phyloP scores from a whole-genome alignment of 2,113 vertebrate species.

The Coryphaenoides rupestris region DNA sequence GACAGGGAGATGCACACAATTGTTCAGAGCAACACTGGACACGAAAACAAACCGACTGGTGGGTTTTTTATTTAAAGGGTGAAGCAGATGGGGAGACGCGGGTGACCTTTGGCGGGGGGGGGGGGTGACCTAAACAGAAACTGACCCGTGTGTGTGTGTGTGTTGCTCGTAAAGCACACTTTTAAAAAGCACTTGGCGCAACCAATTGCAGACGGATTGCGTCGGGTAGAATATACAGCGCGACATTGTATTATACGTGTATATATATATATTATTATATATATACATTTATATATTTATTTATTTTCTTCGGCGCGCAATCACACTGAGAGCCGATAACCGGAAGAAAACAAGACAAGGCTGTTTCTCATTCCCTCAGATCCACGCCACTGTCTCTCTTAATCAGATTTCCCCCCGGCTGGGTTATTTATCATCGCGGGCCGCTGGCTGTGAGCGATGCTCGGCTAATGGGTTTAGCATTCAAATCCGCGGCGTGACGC shows the following conservation, averaged over 20 bases:
- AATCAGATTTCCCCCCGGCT: slow-evolving; percentile 71
- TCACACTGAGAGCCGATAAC: slow-evolving; percentile 67
- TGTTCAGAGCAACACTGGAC: too few relatives aligned
- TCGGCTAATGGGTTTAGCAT: slow-evolving; percentile 74
- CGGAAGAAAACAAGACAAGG: slow-evolving; percentile 53
- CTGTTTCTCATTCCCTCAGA: slow-evolving; percentile 69
- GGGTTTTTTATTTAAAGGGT: too few relatives aligned
- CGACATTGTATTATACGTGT: too few relatives aligned
- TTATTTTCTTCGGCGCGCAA: slow-evolving; percentile 65
- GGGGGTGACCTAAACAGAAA: slow-evolving; percentile 51
- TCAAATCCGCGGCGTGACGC: slow-evolving; percentile 71
- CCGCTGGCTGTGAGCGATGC: slow-evolving; percentile 73
- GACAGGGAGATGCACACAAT: too few relatives aligned
- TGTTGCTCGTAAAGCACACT: slow-evolving; percentile 46
- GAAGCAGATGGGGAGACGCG: slow-evolving; percentile 22
- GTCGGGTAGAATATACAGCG: neutral
- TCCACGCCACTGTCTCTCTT: slow-evolving; percentile 61
- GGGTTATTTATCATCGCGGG: slow-evolving; percentile 67
- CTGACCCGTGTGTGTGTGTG: slow-evolving; percentile 25
- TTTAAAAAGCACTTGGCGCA: slow-evolving; percentile 54
- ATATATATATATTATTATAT: too few relatives aligned
- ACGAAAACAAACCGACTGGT: too few relatives aligned
- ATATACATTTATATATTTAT: too few relatives aligned
- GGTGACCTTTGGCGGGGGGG: slow-evolving; percentile 59
- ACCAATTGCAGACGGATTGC: slow-evolving; percentile 38